phyloP scores from a whole-genome alignment of 2,113 vertebrate genomes.

The Microcebus jonahi region DNA sequence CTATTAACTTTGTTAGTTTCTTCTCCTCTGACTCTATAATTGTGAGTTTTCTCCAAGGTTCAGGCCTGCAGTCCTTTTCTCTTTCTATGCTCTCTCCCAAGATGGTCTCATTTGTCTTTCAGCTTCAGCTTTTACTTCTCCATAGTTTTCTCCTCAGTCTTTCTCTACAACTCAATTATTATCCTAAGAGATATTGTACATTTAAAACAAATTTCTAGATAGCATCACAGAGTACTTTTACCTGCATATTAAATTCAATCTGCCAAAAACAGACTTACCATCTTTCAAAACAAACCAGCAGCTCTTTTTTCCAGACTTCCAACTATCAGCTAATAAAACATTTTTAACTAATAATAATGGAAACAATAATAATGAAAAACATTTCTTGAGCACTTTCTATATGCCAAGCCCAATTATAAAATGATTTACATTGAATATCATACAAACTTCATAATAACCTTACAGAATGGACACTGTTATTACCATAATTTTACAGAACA shows the following conservation, averaged over 20 bases:
- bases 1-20: not conserved
- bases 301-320: not conserved
- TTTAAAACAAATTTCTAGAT: constrained; percentile 37
- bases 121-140: not conserved
- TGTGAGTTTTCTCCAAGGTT: not conserved
- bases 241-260: not conserved
- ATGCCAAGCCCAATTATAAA: constrained; percentile 6
- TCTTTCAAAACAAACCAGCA: not conserved
- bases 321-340: not conserved
- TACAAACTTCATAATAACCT: not conserved
- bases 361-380: not conserved
- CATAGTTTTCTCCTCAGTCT: not conserved
- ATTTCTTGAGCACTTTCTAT: not conserved
- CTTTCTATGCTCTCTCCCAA: not conserved
- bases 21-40: not conserved
- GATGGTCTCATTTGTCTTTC: not conserved
- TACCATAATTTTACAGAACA: constrained; percentile 34
- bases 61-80: not conserved
- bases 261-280: not conserved
- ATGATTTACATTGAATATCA: constrained; percentile 18
- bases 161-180: constrained; percentile 23
- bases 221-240: not conserved
- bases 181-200: not conserved
- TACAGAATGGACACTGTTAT: not conserved
- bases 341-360: not conserved